Conservation (phyloP, 2,888 invertebrate genomes). For the Andrena chrysosceles region DNA sequence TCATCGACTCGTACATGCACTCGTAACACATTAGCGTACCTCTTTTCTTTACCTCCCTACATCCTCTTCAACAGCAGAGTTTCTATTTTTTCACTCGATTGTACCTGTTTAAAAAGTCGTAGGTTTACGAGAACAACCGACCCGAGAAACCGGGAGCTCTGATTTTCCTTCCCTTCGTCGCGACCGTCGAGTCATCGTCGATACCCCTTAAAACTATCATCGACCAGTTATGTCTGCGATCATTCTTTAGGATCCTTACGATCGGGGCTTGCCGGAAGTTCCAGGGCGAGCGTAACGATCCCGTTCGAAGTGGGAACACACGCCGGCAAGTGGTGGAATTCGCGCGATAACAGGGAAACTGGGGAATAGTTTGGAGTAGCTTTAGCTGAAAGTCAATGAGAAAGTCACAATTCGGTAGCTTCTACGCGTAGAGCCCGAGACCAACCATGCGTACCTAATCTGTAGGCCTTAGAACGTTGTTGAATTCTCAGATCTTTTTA, state of each 20-base stretch:
- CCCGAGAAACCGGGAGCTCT: slow-evolving; percentile 33
- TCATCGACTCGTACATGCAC: slow-evolving; percentile 56
- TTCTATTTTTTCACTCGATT: slow-evolving; percentile 76
- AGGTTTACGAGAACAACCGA: slow-evolving; percentile 52
- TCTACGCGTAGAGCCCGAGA: slow-evolving; percentile 66
- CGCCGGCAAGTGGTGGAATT: background rate
- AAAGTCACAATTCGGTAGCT: slow-evolving; percentile 71
- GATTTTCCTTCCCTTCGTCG: slow-evolving; percentile 27
- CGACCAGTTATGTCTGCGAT: slow-evolving; percentile 30
- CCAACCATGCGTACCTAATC: slow-evolving; percentile 76
- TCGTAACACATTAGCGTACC: slow-evolving; percentile 58
- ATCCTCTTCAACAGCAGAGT: slow-evolving; percentile 61
- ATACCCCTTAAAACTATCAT: slow-evolving; percentile 19
- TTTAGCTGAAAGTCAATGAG: slow-evolving; percentile 70
- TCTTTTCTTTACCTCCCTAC: slow-evolving; percentile 62
- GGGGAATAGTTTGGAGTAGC: slow-evolving; percentile 37
- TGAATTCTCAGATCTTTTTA: slow-evolving; percentile 78
- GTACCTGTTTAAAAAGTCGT: slow-evolving; percentile 66
- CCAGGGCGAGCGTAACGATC: too few species aligned
- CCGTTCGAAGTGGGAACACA: background rate
- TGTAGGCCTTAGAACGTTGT: slow-evolving; percentile 79
- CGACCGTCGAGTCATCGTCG: background rate
- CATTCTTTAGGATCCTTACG: background rate
- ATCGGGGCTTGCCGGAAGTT: background rate
- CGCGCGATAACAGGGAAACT: slow-evolving; percentile 30